These are phyloP conservation scores for Xerus rutilus DNA, from an alignment of 2,797 vertebrate species.

Conservation along the genomic window DNA sequence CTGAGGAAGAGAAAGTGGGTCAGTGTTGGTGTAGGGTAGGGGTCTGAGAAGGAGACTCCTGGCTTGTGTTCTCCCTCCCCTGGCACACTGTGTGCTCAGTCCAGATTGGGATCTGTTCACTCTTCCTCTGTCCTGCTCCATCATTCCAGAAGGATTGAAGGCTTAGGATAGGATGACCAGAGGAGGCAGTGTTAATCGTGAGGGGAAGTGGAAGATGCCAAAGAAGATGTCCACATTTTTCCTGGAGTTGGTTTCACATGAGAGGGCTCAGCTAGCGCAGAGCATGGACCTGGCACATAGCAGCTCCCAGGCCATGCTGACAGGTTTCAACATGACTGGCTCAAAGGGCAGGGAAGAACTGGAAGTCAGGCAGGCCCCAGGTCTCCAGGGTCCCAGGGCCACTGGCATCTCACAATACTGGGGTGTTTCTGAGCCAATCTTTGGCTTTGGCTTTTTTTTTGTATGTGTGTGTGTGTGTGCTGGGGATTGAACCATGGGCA, in stretches of 20 bases:
- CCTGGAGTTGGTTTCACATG: slow-evolving; percentile 48
- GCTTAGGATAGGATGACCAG: background rate
- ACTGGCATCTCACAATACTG: background rate
- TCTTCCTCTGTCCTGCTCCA: background rate
- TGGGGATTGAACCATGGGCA: no score
- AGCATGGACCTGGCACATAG: background rate
- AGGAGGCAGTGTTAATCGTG: slow-evolving; percentile 36
- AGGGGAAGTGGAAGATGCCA: slow-evolving; percentile 41
- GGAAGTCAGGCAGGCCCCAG: background rate
- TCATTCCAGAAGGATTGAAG: background rate
- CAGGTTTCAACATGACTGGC: background rate
- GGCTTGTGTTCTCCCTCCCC: background rate
- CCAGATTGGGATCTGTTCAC: background rate
- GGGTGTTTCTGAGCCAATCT: background rate
- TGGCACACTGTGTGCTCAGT: background rate
- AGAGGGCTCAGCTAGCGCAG: slow-evolving; percentile 43
- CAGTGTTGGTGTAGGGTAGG: background rate
- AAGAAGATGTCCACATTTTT: slow-evolving; percentile 34
- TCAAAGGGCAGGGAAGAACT: background rate
- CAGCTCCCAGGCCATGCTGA: background rate
- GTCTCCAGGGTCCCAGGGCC: background rate
- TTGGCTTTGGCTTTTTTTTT: background rate
- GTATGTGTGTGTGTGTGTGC: no score
- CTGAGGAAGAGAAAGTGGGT: slow-evolving; percentile 70
- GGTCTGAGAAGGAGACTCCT: slow-evolving; percentile 48